Base-by-base conservation (phyloP, 64 coral and sea anemone genomes). In the Dendrophyllia cribrosa region DNA sequence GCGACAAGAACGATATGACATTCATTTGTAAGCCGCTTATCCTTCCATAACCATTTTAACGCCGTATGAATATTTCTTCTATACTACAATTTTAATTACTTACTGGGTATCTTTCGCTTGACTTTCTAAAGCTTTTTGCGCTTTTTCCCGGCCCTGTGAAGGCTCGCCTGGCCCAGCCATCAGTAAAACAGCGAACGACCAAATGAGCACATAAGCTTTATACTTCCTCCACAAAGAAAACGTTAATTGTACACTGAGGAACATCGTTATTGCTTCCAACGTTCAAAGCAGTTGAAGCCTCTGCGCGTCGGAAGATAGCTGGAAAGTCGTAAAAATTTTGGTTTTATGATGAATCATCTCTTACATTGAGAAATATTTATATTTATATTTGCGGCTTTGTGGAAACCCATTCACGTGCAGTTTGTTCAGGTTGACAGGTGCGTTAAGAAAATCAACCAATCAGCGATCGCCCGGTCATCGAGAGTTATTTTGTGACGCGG, bases 381-480 rank as follows among this genome's bases (percentile, higher is more conserved):
- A 73, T 50, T 7, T 68, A 10, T 13, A 79, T 79, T 84, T 12
- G 60, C 20, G 20, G 19, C 43, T 68, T n/a, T 3, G 44, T 2
- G 12, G 20, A 84, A 84, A 68, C 80, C 34, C 20, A 47, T 67
- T 68, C 59, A 16, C 43, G 60, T 65, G 26, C 47, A 6, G 47
- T 84, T 84, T 84, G 67, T 67, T 24, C 34, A 84, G 61, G 20
- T 16, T 20, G 62, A 68, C 80, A 84, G 80, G 80, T 84, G 80
- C 20, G 19, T 0, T 10, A 7, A 17, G 4, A 13, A 82, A 84
- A 67, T 45, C 16, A 64, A 20, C 80, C 80, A 84, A 84, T 68
- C 43, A 51, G 60, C 3, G 45, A 50, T 20, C 20, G 80, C 80
- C 80, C 9, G 8, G 63, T 84, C 58, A 47, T 56, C 43, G 9